Evolutionary conservation across 2,888 invertebrate species (phyloP), one percentile per base, ranked within the genome.

Genomic region (Leptogaster cylindrica): DNA sequence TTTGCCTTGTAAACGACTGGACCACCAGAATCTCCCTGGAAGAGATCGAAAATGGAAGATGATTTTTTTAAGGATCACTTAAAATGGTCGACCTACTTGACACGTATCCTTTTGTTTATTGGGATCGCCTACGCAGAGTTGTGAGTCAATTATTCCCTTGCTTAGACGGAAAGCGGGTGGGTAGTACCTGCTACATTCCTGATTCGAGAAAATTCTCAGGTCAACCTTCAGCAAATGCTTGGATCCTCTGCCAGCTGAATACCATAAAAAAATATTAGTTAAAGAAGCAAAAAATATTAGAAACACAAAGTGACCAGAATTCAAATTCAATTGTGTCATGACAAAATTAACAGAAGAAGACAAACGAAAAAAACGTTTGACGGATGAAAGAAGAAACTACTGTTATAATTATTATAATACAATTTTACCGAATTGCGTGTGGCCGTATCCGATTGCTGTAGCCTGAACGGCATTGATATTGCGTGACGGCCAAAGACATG

Each of bases 61-160:
- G 18, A 7, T 16, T 8, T 8, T 46, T 8, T 18, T 46, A 23
- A 1, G 18, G 10, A 16, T 16, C 4, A 46, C 10, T 8, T 46
- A 5, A 2, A 46, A 46, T 1, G 1, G 6, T 31, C 10, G 2
- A 0, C 3, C 7, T 41, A 67, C 67, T 23, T 67, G 67, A n/a
- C 67, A 67, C 14, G 67, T 67, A 27, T 67, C 67, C 23, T 41
- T 80, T 10, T 78, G 81, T 10, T 18, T 48, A 23, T 20, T 14
- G 18, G 25, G 31, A 64, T 64, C 48, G 1, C 64, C 64, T n/a
- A 31, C 36, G 27, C 50, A 64, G n/a, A 63, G 3, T 46, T 63
- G 63, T 3, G 46, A 31, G 33, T 33, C 18, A 18, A 63, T 20
- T 12, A 64, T 64, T 14, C 64, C 64, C 23, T 23, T 31, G 14